Evolutionary conservation across 2,113 vertebrate genomes (phyloP), one percentile per base, ranked within the genome.

Genomic region (Gymnocephalus cernua): DNA sequence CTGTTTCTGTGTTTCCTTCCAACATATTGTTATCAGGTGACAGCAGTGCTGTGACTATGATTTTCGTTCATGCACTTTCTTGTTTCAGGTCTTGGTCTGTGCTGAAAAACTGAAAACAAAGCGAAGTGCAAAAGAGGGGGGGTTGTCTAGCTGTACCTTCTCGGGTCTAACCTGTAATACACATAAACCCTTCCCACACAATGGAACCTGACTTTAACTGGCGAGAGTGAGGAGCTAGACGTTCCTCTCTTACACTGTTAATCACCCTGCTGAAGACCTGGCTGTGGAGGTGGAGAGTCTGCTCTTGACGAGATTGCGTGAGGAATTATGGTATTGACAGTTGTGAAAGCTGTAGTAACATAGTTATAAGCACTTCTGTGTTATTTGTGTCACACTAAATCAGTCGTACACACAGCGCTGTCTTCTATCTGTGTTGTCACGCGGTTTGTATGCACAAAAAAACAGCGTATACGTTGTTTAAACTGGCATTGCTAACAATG

Each of bases 251-350:
- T 7, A 25, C 61, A 68, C 70, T 73, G 66, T 54, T 85, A 79
- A 87, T 86, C 51, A 50, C 38, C 38, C 27, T 32, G 57, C 45
- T 35, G 35, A 51, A 79, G 74, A 65, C 53, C 48, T 41, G 72
- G 23, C 78, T 67, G 67, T 61, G 80, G 76, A 88, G 79, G 57
- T 74, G 64, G 59, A 75, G 77, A 54, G 72, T 69, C 23, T 66
- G 50, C 68, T 79, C 71, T 74, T 61, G 45, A 75, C 76, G 35
- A 79, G 79, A 69, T 66, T 80, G 78, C 75, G 73, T 75, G 86
- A 85, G 66, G 83, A 70, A 78, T 88, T n/a, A n/a, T n/a, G n/a
- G n/a, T n/a, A n/a, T n/a, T n/a, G n/a, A n/a, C n/a, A n/a, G n/a
- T n/a, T n/a, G n/a, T n/a, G n/a, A n/a, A n/a, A n/a, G n/a, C n/a